phyloP scores from a whole-genome alignment of 1,140 invertebrate genomes.

The Caligus rogercresseyi region DNA sequence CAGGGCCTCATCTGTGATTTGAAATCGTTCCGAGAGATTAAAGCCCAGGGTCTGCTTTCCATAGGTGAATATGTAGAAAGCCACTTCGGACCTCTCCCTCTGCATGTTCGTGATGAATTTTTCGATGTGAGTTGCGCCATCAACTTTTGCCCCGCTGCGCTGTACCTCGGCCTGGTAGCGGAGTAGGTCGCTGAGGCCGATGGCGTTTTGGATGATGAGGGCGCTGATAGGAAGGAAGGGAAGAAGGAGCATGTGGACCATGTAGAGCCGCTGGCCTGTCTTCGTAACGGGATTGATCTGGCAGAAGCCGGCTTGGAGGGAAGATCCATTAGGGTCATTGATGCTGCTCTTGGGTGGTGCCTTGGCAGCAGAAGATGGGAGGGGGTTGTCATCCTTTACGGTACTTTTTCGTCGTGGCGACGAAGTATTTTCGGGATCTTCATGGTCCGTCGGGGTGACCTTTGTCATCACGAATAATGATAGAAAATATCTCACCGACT shows the following conservation, averaged over 20 bases:
- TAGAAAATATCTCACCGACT: background rate
- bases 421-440: background rate
- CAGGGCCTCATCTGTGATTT: conserved; percentile 1
- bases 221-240: conserved; percentile 23
- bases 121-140: conserved; percentile 1
- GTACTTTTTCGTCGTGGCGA: background rate
- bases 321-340: background rate
- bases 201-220: conserved; percentile 23
- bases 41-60: conserved; percentile 1
- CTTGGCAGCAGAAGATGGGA: background rate
- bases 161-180: conserved; percentile 20
- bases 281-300: conserved; percentile 8
- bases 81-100: conserved; percentile 4
- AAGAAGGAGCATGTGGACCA: conserved; percentile 23
- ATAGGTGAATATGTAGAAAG: conserved; percentile 4
- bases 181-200: conserved; percentile 21
- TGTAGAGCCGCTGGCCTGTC: conserved; percentile 10
- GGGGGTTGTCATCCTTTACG: background rate
- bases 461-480: background rate
- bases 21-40: conserved; percentile 1
- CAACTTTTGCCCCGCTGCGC: background rate
- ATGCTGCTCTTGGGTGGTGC: background rate
- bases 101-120: conserved; percentile 8
- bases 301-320: conserved; percentile 1
- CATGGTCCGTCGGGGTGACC: background rate